A percentile compares a stretch with the other conserved stretches of the same genome.
Evolutionary conservation across 2,113 vertebrate genomes (phyloP).

Genomic region (Erythrolamprus reginae): DNA sequence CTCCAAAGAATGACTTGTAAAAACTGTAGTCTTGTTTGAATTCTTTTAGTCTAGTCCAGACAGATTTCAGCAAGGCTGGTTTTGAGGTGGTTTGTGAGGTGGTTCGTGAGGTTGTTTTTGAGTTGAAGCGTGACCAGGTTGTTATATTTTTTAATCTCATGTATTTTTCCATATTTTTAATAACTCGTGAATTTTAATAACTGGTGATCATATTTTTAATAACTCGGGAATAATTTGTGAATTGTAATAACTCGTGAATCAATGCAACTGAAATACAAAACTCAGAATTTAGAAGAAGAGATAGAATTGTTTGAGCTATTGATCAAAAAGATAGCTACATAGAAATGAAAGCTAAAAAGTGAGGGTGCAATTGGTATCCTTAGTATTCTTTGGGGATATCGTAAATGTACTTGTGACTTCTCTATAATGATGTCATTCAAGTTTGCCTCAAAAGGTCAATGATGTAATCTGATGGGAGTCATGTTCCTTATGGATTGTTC

Average conservation of each 20-base stretch:
- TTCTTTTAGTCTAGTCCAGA: slow-evolving; percentile 34
- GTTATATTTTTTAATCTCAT: slow-evolving; percentile 29
- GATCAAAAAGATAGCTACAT: neutral
- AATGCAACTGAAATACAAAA: neutral
- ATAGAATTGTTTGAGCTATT: neutral
- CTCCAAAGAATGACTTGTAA: neutral
- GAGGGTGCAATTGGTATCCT: neutral
- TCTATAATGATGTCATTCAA: neutral
- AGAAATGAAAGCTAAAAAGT: neutral
- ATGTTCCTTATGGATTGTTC: neutral
- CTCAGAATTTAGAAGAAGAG: neutral
- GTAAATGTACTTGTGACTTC: neutral
- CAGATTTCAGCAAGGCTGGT: slow-evolving; percentile 20
- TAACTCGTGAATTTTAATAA: neutral
- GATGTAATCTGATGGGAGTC: neutral
- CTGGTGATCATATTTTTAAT: no score
- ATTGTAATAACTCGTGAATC: neutral
- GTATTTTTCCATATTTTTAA: neutral
- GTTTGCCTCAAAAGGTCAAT: neutral
- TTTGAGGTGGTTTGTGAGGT: no score
- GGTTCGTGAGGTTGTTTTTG: no score
- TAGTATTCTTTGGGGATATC: neutral
- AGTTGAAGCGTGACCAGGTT: slow-evolving; percentile 20
- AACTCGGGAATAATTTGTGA: no score
- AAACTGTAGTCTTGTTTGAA: slow-evolving; percentile 9